Base-by-base conservation (phyloP, 2,888 invertebrate species). In the Poecilus cupreus region DNA sequence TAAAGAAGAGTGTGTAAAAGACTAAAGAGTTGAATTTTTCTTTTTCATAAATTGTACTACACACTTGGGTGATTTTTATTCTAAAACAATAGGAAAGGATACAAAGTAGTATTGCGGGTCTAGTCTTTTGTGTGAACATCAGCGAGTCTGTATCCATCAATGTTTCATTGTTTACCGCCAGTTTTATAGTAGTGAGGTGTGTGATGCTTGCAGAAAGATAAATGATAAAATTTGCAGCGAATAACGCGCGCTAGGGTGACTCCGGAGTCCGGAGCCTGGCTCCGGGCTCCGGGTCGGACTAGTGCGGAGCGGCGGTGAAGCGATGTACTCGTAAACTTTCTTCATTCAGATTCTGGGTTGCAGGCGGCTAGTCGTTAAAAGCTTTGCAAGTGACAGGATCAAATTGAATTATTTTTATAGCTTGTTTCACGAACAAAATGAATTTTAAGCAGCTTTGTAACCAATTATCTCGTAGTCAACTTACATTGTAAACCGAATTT, bases 391-490 rank as follows among this genome's bases (percentile, higher is more conserved):
- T 68, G 68, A 68, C 68, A 68, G 68, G 68, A 43, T 68, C 39
- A 68, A 68, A 68, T 68, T 68, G 68, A 68, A 68, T 68, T 68
- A 68, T 68, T 68, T 68, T 68, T 68, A 68, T 68, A 68, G 68
- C 68, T 68, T 68, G 68, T 68, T 68, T 43, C 68, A 60, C 60
- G 60, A 60, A 60, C 60, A 60, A 60, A 60, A 60, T 60, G 60
- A 60, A 60, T 60, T 60, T 60, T 60, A 60, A 60, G 60, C 60
- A 60, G 60, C 60, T 60, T 60, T 60, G 60, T 60, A 60, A 60
- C 60, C 60, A 60, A 60, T 57, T 57, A 57, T 60, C 60, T 26
- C 13, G n/a, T 60, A 60, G 26, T 22, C 26, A 13, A 43, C 24
- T 60, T 60, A 60, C 60, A 13, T 60, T 60, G 60, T 60, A 26